Evolutionary conservation across 2,797 vertebrate genomes (phyloP).

Genomic region (Lerista edwardsae): DNA sequence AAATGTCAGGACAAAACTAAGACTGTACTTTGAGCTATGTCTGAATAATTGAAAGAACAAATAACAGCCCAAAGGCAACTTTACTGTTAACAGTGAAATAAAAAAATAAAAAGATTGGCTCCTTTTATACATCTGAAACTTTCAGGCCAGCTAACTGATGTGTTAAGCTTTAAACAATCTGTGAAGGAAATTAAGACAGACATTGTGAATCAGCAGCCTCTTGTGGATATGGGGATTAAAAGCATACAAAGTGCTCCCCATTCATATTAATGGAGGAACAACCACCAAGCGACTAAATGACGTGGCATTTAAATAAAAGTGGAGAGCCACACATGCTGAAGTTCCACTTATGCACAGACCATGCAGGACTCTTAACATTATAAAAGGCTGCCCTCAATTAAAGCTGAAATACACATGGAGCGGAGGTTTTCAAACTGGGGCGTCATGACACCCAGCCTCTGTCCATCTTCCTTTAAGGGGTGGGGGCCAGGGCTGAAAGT

Average conservation of each 20-base stretch:
- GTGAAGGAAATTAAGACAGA: constrained; percentile 1
- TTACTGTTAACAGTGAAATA: constrained; percentile 6
- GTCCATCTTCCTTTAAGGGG: too few species aligned
- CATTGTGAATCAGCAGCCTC: neutral
- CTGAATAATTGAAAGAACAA: constrained; percentile 38
- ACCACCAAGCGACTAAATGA: too few species aligned
- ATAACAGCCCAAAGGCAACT: constrained; percentile 23
- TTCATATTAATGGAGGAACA: neutral
- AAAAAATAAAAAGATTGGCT: neutral
- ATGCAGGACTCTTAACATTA: too few species aligned
- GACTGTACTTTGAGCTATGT: constrained; percentile 1
- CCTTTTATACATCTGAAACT: neutral
- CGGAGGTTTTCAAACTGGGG: too few species aligned
- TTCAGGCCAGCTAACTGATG: neutral
- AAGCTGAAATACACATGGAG: neutral
- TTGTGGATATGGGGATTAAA: neutral
- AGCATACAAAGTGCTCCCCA: neutral
- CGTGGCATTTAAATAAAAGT: neutral
- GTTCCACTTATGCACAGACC: neutral
- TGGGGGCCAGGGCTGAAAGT: too few species aligned
- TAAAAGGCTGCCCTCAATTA: neutral
- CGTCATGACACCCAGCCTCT: too few species aligned
- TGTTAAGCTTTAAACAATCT: neutral
- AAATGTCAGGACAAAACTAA: neutral
- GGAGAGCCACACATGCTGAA: neutral